Percentiles rank a stretch among this genome's conserved stretches.
phyloP scores from a whole-genome alignment of 2,888 invertebrate genomes.

The Brassicogethes aeneus region DNA sequence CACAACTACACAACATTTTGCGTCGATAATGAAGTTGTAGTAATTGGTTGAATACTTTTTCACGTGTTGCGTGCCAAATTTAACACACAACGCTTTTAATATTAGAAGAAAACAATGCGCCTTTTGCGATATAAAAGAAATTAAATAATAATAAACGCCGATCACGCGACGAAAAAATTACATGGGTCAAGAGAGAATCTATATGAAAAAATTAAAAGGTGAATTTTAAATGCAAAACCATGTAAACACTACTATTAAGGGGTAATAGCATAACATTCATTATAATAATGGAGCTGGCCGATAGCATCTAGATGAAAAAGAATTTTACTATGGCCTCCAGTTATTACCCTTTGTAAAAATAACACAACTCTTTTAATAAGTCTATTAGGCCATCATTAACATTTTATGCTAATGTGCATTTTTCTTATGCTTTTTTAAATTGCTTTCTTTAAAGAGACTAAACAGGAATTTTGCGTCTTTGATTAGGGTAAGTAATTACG shows the following conservation, averaged over 20 bases:
- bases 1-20: too few relatives aligned
- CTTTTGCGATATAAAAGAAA: conserved; percentile 22
- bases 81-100: conserved; percentile 19
- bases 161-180: conserved; percentile 14
- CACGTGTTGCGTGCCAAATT: conserved; percentile 18
- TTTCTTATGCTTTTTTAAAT: too few relatives aligned
- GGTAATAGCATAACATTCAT: neutral
- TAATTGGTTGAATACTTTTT: conserved; percentile 13
- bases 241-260: neutral
- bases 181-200: neutral
- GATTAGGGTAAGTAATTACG: too few relatives aligned
- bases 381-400: too few relatives aligned
- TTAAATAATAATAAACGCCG: conserved; percentile 23
- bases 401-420: too few relatives aligned
- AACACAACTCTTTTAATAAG: too few relatives aligned
- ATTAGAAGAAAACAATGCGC: conserved; percentile 22
- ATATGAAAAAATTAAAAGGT: neutral
- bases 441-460: too few relatives aligned
- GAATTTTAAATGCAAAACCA: neutral
- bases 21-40: conserved; percentile 16
- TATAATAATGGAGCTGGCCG: neutral
- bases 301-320: neutral
- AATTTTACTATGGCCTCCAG: too few relatives aligned
- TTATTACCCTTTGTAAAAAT: too few relatives aligned
- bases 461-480: too few relatives aligned